Conservation (phyloP, 2,113 vertebrate genomes). For the Pollimyrus isidori region DNA sequence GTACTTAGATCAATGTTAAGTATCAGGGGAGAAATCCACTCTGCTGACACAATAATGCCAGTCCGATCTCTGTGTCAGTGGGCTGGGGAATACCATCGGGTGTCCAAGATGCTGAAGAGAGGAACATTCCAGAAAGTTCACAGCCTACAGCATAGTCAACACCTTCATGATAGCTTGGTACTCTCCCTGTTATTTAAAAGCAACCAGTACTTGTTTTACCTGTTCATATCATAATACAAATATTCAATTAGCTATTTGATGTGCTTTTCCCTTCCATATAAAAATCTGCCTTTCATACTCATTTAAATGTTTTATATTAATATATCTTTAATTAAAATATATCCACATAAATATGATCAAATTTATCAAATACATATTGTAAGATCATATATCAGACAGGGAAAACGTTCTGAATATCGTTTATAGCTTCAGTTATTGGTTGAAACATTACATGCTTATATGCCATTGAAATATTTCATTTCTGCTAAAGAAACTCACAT, state of each 20-base stretch:
- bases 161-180: neutral
- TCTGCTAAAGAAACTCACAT: neutral
- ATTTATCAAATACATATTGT: neutral
- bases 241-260: neutral
- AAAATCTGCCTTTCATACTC: neutral
- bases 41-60: slow-evolving; percentile 33
- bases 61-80: slow-evolving; percentile 37
- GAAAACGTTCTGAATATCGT: neutral
- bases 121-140: neutral
- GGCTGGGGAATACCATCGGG: slow-evolving; percentile 13
- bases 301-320: neutral
- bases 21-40: slow-evolving; percentile 21
- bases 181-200: neutral
- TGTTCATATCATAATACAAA: neutral
- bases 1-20: slow-evolving; percentile 24
- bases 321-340: neutral
- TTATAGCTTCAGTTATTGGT: neutral
- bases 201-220: neutral
- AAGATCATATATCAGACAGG: neutral
- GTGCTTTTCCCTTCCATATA: neutral
- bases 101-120: slow-evolving; percentile 13
- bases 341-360: neutral
- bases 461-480: neutral
- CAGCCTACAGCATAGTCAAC: neutral
- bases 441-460: neutral